A percentile compares a stretch with the other conserved stretches of the same genome.
phyloP scores from a whole-genome alignment of 1,140 invertebrate genomes.

The Zaprionus capensis region DNA sequence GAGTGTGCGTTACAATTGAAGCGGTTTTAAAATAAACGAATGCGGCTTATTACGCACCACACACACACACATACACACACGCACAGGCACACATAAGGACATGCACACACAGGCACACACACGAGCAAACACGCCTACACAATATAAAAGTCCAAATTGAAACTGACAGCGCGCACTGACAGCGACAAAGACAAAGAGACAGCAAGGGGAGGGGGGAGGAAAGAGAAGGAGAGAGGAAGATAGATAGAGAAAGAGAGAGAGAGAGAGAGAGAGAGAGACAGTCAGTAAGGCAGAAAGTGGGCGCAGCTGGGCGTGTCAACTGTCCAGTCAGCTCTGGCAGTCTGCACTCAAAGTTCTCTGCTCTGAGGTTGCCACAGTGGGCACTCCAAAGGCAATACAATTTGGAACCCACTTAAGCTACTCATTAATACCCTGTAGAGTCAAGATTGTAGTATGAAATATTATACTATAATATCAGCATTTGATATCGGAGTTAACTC shows the following conservation, averaged over 20 bases:
- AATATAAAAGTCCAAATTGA: constrained; percentile 79
- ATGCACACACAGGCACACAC: background rate
- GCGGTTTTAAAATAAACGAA: constrained; percentile 81
- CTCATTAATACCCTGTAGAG: too few relatives aligned
- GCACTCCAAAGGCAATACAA: too few relatives aligned
- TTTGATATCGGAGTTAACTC: too few relatives aligned
- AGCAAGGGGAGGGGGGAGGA: background rate
- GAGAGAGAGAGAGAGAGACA: background rate
- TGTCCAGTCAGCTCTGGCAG: background rate
- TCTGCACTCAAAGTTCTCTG: background rate
- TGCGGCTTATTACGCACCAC: constrained; percentile 74
- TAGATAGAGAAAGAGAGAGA: background rate
- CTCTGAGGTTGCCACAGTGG: too few relatives aligned
- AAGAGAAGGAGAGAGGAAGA: background rate
- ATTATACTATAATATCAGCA: too few relatives aligned
- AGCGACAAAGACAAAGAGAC: constrained; percentile 26
- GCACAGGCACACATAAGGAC: constrained; percentile 6
- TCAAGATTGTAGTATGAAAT: too few relatives aligned
- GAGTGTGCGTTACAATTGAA: constrained; percentile 72
- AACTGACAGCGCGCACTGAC: constrained; percentile 74
- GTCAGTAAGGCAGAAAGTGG: background rate
- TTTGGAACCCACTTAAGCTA: too few relatives aligned
- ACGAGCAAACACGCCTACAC: constrained; percentile 36
- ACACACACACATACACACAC: constrained; percentile 11
- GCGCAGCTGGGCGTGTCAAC: background rate